Percentiles rank a stretch among this genome's conserved stretches.
Conservation (phyloP, 2,797 vertebrate species). For the Lepidocolaptes lacrymiger region DNA sequence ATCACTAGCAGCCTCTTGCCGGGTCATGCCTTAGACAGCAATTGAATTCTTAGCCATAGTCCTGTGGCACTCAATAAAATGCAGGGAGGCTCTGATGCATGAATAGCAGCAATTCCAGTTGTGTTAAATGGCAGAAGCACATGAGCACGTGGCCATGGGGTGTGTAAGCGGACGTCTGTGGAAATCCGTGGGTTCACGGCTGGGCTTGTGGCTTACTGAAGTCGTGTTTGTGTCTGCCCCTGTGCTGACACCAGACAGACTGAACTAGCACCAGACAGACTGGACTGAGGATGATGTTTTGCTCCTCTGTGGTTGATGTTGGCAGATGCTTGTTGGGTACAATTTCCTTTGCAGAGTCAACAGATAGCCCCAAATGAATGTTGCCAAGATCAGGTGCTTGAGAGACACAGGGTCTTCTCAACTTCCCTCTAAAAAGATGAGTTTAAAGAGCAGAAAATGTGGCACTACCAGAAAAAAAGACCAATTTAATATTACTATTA, state of each 20-base stretch:
- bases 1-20: background rate
- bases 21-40: accelerated
- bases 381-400: background rate
- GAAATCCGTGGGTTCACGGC: background rate
- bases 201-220: accelerated
- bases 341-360: background rate
- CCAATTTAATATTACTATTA: background rate
- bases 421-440: background rate
- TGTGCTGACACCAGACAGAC: background rate
- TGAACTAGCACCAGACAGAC: background rate
- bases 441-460: background rate
- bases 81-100: background rate
- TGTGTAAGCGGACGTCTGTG: accelerated
- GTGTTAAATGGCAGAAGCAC: background rate
- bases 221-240: background rate
- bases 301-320: background rate
- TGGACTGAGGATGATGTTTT: background rate
- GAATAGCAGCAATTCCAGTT: background rate
- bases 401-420: background rate
- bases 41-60: accelerated
- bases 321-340: background rate
- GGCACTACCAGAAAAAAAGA: background rate
- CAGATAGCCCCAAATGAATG: accelerated
- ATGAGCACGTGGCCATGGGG: accelerated
- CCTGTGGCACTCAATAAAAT: background rate